Percentiles rank a stretch among this genome's conserved stretches.
phyloP scores from a whole-genome alignment of 2,113 vertebrate genomes.

The Cynopterus brachyotis region DNA sequence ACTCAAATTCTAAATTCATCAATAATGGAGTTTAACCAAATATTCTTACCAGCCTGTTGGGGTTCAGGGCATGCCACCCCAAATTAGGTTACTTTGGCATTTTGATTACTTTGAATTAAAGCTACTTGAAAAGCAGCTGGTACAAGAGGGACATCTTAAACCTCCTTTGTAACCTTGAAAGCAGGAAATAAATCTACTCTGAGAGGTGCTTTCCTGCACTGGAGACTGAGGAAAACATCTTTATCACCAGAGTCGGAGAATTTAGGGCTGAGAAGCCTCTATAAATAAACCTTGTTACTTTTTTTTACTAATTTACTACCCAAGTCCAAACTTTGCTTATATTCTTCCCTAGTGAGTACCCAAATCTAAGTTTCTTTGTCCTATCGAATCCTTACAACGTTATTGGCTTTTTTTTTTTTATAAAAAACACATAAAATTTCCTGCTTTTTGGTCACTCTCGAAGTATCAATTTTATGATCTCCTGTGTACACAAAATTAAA shows the following conservation, averaged over 20 bases:
- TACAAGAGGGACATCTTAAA: neutral
- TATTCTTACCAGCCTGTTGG: conserved; percentile 61
- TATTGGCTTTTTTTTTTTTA: neutral
- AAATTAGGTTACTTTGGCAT: neutral
- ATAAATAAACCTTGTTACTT: neutral
- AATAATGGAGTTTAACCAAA: conserved; percentile 77
- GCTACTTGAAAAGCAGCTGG: neutral
- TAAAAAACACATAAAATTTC: neutral
- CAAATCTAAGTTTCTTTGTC: neutral
- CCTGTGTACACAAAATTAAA: neutral
- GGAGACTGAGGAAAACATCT: neutral
- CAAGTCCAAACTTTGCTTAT: neutral
- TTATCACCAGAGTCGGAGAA: neutral
- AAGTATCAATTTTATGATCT: neutral
- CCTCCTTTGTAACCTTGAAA: neutral
- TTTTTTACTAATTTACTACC: neutral
- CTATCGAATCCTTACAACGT: neutral
- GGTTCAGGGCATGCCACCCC: too few species aligned
- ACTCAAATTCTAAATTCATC: conserved; percentile 56
- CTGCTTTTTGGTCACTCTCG: neutral
- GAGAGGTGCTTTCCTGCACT: neutral
- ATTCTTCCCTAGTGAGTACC: neutral
- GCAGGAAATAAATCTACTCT: neutral
- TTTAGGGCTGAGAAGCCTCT: neutral
- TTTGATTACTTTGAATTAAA: neutral